These are phyloP conservation scores for Epinephelus fuscoguttatus DNA, from an alignment of 2,113 vertebrate species.

Conservation along the genomic window DNA sequence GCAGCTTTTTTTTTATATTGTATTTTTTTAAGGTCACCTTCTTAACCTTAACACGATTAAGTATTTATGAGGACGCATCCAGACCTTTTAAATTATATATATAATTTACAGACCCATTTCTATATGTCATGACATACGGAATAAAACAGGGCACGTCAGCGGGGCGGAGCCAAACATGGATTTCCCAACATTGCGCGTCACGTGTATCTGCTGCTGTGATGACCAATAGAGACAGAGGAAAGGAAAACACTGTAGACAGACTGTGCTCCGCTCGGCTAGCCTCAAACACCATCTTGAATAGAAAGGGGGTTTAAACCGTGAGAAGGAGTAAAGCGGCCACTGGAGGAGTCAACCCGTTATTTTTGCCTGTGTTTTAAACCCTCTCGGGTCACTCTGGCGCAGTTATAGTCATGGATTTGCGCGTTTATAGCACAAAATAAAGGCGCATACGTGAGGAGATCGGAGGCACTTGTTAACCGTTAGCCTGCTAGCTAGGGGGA, in stretches of 20 bases:
- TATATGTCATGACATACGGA: too few relatives aligned
- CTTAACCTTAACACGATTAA: too few relatives aligned
- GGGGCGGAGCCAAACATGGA: constrained; percentile 44
- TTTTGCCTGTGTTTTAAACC: neutral
- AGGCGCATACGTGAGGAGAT: constrained; percentile 17
- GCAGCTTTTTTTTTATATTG: too few relatives aligned
- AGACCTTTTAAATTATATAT: too few relatives aligned
- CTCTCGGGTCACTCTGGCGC: neutral
- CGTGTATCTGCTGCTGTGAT: constrained; percentile 9
- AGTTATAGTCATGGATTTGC: constrained; percentile 13
- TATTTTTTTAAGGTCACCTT: too few relatives aligned
- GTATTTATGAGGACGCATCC: too few relatives aligned
- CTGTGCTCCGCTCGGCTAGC: constrained; percentile 27
- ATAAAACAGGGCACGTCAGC: neutral
- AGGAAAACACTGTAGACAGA: constrained; percentile 21
- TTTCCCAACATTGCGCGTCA: constrained; percentile 70
- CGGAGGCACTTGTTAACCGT: constrained; percentile 52
- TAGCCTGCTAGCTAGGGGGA: constrained; percentile 62
- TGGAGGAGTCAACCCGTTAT: neutral
- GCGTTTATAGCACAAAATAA: constrained; percentile 19
- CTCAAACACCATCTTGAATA: constrained; percentile 83
- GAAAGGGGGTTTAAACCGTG: constrained; percentile 74
- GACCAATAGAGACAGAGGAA: constrained; percentile 60
- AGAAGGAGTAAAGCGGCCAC: constrained; percentile 29
- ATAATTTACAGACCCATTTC: too few relatives aligned